Percentiles rank a stretch among this genome's conserved stretches.
Evolutionary conservation across 2,113 vertebrate species (phyloP).

Genomic region (mouse (Mus musculus)): DNA sequence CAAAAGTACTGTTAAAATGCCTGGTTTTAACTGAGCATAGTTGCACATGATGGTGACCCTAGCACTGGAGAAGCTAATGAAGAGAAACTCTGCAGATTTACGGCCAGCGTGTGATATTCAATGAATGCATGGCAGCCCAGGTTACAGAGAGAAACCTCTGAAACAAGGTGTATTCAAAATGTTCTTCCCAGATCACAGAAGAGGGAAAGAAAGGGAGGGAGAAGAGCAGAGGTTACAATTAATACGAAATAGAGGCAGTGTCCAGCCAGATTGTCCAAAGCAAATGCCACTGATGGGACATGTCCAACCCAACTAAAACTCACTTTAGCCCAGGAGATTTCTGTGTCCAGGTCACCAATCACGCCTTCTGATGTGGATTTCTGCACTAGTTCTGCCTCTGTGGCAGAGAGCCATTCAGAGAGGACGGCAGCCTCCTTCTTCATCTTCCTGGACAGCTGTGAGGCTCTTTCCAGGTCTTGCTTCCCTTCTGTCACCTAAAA

Average conservation of each 20-base stretch:
- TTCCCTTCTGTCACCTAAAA: slow-evolving; percentile 97
- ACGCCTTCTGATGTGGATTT: slow-evolving; percentile 91
- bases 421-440: slow-evolving; percentile 90
- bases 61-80: neutral
- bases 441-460: slow-evolving; percentile 91
- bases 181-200: slow-evolving; percentile 7
- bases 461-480: slow-evolving; percentile 95
- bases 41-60: too few relatives aligned
- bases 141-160: neutral
- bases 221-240: neutral
- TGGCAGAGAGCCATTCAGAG: slow-evolving; percentile 92
- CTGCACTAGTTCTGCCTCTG: slow-evolving; percentile 90
- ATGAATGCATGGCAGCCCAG: too few relatives aligned
- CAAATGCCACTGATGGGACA: neutral
- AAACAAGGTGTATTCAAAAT: neutral
- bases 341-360: slow-evolving; percentile 92
- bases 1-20: neutral
- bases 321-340: slow-evolving; percentile 96
- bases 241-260: neutral
- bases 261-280: neutral
- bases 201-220: neutral
- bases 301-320: slow-evolving; percentile 70
- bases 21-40: neutral
- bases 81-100: neutral
- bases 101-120: too few relatives aligned